Evolutionary conservation across 2,797 vertebrate species (phyloP).

Genomic region (Falco naumanni): DNA sequence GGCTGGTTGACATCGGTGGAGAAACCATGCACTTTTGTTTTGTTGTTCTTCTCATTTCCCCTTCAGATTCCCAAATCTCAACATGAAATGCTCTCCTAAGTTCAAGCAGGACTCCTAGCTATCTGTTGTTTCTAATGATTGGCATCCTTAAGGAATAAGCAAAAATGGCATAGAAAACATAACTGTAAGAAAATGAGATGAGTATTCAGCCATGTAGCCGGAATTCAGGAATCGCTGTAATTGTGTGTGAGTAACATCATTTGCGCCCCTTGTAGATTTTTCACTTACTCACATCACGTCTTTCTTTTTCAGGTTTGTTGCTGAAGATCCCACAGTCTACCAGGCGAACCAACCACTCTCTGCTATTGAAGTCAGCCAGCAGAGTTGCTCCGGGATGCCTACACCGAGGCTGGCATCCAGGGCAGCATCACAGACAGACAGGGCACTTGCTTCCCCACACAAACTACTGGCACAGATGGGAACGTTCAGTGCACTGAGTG

Average conservation of each 20-base stretch:
- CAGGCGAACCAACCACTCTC: neutral
- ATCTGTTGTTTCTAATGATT: constrained; percentile 2
- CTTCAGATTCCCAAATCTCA: neutral
- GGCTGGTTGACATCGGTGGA: neutral
- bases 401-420: neutral
- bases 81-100: neutral
- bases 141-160: neutral
- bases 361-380: neutral
- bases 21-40: neutral
- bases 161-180: neutral
- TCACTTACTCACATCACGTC: neutral
- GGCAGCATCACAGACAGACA: neutral
- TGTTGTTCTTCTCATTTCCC: neutral
- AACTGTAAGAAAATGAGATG: neutral
- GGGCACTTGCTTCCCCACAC: neutral
- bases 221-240: constrained; percentile 4
- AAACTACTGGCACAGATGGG: neutral
- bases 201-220: neutral
- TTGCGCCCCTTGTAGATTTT: neutral
- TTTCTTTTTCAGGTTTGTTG: neutral
- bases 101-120: neutral
- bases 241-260: neutral
- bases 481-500: neutral
- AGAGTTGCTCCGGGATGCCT: neutral
- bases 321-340: neutral